A percentile compares a stretch with the other conserved stretches of the same genome.
phyloP scores from a whole-genome alignment of 2,113 vertebrate species.

The Neogobius melanostomus region DNA sequence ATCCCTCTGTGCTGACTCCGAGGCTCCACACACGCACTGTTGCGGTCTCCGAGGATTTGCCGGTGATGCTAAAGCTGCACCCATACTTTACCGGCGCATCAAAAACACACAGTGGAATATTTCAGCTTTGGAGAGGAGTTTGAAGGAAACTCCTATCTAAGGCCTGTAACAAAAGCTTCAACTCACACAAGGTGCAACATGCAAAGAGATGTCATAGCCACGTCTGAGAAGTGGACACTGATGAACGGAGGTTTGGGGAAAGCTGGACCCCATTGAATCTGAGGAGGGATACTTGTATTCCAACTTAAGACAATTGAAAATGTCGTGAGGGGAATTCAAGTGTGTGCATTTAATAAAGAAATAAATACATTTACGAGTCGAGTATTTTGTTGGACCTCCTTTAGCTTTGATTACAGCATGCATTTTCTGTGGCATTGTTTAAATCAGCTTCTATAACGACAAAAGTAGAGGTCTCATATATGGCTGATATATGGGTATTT shows the following conservation, averaged over 20 bases:
- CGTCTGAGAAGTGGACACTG: constrained; percentile 16
- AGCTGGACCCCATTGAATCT: not conserved
- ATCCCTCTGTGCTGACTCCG: constrained; percentile 37
- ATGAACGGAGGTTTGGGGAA: not conserved
- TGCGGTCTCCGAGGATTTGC: constrained; percentile 59
- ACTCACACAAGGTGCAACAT: constrained; percentile 13
- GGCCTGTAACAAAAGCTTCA: constrained; percentile 10
- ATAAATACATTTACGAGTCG: too few species aligned
- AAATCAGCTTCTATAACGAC: too few species aligned
- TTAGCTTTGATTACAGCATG: too few species aligned
- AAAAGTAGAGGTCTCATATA: not conserved
- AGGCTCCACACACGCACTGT: constrained; percentile 34
- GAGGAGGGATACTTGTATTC: not conserved
- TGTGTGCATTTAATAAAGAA: not conserved
- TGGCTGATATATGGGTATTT: too few species aligned
- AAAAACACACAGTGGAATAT: constrained; percentile 52
- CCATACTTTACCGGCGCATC: constrained; percentile 40
- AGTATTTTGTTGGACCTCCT: too few species aligned
- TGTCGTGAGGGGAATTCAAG: not conserved
- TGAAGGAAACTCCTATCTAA: constrained; percentile 25
- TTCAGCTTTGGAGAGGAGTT: constrained; percentile 41
- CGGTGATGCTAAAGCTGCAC: constrained; percentile 51
- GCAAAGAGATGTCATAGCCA: constrained; percentile 38
- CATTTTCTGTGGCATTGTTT: too few species aligned
- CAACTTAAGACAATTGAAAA: not conserved